Percentiles rank a stretch among this genome's conserved stretches.
Evolutionary conservation across 2,113 vertebrate species (phyloP).

Genomic region (Pithys albifrons): DNA sequence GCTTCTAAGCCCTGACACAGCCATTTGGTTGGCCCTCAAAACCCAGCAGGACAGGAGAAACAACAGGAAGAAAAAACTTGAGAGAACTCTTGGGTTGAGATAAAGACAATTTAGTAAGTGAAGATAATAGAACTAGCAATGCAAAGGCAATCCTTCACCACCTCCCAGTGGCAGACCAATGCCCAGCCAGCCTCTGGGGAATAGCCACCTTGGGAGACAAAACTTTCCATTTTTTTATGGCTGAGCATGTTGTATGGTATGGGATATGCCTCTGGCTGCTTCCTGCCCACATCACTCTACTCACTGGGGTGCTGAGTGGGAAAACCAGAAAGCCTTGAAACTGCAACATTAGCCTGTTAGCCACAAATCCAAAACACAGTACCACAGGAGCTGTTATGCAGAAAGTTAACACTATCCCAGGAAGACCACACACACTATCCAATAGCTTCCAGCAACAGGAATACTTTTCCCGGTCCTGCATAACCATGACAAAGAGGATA

Average conservation of each 20-base stretch:
- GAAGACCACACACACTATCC: background rate
- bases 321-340: background rate
- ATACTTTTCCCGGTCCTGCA: background rate
- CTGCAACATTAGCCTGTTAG: background rate
- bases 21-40: fast-evolving
- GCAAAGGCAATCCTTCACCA: background rate
- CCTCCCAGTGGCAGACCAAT: background rate
- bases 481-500: background rate
- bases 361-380: background rate
- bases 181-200: background rate
- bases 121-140: background rate
- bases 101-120: background rate
- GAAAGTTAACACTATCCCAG: background rate
- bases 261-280: background rate
- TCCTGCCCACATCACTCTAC: background rate
- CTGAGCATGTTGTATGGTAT: background rate
- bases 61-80: background rate
- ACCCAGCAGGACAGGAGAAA: background rate
- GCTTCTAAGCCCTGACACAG: background rate
- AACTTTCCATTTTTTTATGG: background rate
- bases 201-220: background rate
- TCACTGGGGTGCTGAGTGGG: background rate
- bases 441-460: background rate
- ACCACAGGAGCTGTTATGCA: background rate
- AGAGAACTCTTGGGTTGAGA: background rate